Conservation (phyloP, 2,797 vertebrate genomes). For the Galagoides demidoff region DNA sequence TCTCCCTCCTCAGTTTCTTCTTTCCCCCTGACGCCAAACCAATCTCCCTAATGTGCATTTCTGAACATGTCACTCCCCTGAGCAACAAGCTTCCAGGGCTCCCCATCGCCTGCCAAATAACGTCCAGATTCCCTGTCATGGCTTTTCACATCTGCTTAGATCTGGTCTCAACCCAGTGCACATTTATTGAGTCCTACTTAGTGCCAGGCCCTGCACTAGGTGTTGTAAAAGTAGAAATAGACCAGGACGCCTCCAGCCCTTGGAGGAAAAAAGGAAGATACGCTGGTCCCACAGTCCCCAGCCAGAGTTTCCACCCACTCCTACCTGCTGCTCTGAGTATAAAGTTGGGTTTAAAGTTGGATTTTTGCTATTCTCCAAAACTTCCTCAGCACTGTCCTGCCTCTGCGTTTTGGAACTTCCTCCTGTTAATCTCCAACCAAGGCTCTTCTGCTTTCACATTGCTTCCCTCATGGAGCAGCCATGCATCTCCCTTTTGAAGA, state of each 20-base stretch:
- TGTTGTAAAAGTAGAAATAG: conserved; percentile 41
- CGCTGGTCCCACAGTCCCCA: not conserved
- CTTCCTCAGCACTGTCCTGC: not conserved
- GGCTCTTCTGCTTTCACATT: not conserved
- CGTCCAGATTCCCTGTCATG: conserved; percentile 60
- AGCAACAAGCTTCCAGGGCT: conserved; percentile 49
- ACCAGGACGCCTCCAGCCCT: not conserved
- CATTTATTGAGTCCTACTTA: conserved; percentile 76
- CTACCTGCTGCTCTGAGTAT: not conserved
- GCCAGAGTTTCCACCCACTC: not conserved
- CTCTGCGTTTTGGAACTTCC: not conserved
- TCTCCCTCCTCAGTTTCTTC: conserved; percentile 5
- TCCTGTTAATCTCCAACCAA: not conserved
- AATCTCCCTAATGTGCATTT: conserved; percentile 60
- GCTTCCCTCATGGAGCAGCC: not conserved
- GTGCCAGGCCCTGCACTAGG: not conserved
- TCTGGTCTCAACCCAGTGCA: conserved; percentile 77
- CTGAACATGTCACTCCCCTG: conserved; percentile 60
- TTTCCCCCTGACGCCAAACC: conserved; percentile 20
- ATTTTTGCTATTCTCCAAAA: not conserved
- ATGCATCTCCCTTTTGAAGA: not conserved
- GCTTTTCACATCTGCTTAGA: conserved; percentile 82
- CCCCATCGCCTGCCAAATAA: conserved; percentile 64
- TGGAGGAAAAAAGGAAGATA: not conserved
- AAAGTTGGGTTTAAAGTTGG: not conserved